Evolutionary conservation across 1,140 invertebrate species (phyloP), one percentile per base, ranked within the genome.

Genomic region (Venturia canescens): DNA sequence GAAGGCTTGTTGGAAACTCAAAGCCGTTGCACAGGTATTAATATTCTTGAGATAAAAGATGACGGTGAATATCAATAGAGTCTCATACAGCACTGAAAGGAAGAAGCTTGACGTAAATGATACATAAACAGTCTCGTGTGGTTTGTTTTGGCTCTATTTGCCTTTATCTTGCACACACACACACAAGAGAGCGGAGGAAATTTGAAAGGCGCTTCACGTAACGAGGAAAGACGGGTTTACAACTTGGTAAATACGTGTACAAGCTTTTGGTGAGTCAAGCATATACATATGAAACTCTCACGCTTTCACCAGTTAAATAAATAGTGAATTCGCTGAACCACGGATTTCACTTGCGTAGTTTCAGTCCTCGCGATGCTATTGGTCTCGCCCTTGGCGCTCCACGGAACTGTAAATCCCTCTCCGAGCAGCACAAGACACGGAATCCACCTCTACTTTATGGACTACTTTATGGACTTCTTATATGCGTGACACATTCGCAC

Each of bases 151-250:
- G 53, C 21, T 57, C n/a, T 57, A 57, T 57, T 18, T 23, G 53
- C 53, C 18, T 57, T 57, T 57, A 57, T 44, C 11, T 23, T 57
- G 15, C 21, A 23, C 21, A 5, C 53, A 57, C 21, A 23, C 21
- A 5, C 53, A 57, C 53, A 57, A n/a, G 53, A n/a, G 53, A n/a
- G 21, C 53, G 53, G 9, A 57, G 53, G 53, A 57, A n/a, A 57
- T 57, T 57, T 21, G 18, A 23, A 57, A 57, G 53, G 53, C 53
- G 53, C 21, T 57, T 57, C 53, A 57, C 53, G 53, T 57, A 57
- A 57, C 53, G 18, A 57, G 53, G 53, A 57, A 57, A 57, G 53
- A n/a, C 53, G 53, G 21, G 16, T 57, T 7, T 13, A 23, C 53
- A 53, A 3, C 18, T 57, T n/a, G n/a, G 53, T 57, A 23, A n/a